Percentiles rank a stretch among this genome's conserved stretches.
Conservation (phyloP, 2,797 vertebrate genomes). For the Peromyscus melanophrys region DNA sequence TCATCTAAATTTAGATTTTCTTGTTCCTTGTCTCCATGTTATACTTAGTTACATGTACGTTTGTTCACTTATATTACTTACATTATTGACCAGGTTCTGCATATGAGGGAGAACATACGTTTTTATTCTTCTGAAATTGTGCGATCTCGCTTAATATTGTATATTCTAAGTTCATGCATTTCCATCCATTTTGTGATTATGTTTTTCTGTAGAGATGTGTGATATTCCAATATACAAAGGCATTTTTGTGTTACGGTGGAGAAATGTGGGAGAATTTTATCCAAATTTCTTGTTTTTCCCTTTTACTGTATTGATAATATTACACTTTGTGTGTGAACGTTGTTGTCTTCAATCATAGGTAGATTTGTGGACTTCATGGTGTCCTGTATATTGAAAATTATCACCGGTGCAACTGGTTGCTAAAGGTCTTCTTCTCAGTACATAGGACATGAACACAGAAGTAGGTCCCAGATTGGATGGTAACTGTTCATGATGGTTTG, state of each 20-base stretch:
- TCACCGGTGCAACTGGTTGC: neutral
- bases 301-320: neutral
- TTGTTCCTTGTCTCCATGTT: neutral
- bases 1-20: neutral
- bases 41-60: neutral
- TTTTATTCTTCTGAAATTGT: neutral
- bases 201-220: neutral
- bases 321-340: neutral
- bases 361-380: neutral
- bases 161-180: neutral
- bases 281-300: neutral
- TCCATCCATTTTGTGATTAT: neutral
- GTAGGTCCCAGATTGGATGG: too few species aligned
- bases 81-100: neutral
- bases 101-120: neutral
- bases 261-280: neutral
- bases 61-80: neutral
- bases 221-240: neutral
- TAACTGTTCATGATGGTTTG: neutral
- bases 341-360: neutral
- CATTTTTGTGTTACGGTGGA: neutral
- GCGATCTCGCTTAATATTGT: neutral
- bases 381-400: too few species aligned
- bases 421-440: neutral
- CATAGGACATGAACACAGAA: neutral